Conservation (phyloP, 1,140 invertebrate genomes). For the Achroia grisella region DNA sequence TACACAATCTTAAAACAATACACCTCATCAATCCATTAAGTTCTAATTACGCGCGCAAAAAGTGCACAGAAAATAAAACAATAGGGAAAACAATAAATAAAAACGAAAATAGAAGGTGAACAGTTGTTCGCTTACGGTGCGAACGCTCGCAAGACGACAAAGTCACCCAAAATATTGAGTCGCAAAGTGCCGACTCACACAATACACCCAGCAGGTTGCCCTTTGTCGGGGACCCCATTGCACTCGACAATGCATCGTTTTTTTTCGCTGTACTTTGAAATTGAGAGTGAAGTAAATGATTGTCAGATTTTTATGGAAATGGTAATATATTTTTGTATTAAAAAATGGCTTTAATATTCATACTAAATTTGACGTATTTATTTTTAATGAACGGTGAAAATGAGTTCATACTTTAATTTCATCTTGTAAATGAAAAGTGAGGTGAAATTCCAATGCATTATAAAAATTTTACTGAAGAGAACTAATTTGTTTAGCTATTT, state of each 20-base stretch:
- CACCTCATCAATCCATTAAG: constrained; percentile 34
- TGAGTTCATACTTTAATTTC: too few relatives aligned
- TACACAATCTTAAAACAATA: constrained; percentile 8
- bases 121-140: constrained; percentile 58
- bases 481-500: too few relatives aligned
- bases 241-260: constrained; percentile 45
- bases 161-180: constrained; percentile 70
- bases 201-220: constrained; percentile 63
- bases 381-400: too few relatives aligned
- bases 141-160: constrained; percentile 18
- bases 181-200: constrained; percentile 60
- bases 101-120: constrained; percentile 34
- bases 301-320: neutral
- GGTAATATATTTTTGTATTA: too few relatives aligned
- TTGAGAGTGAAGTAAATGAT: neutral
- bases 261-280: constrained; percentile 25
- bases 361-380: too few relatives aligned
- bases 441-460: too few relatives aligned
- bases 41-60: constrained; percentile 29
- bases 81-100: constrained; percentile 41
- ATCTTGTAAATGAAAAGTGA: too few relatives aligned
- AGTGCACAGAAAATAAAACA: constrained; percentile 28
- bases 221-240: constrained; percentile 46
- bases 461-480: too few relatives aligned
- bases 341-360: too few relatives aligned